These are phyloP conservation scores for Rhea pennata DNA, from an alignment of 2,113 vertebrate genomes.

Conservation along the genomic window DNA sequence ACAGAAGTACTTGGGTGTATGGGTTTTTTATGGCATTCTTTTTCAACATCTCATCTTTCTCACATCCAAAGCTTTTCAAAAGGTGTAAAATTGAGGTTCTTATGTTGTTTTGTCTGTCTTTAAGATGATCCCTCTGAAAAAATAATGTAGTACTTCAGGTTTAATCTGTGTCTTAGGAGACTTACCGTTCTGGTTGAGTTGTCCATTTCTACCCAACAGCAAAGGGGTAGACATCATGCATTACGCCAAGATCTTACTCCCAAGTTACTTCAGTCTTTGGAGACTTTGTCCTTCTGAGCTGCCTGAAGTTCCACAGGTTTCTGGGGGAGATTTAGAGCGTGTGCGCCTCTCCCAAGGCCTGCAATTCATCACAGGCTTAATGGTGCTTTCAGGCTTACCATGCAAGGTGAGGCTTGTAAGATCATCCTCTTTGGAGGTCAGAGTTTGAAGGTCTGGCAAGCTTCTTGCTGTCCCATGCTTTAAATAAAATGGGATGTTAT, in stretches of 20 bases:
- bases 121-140: neutral
- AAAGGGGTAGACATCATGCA: neutral
- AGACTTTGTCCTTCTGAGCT: neutral
- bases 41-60: neutral
- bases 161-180: neutral
- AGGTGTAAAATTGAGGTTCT: neutral
- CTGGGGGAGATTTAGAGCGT: conserved; percentile 7
- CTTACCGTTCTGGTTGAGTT: neutral
- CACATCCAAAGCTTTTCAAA: neutral
- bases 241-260: neutral
- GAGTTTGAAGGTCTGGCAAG: conserved; percentile 27
- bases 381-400: conserved; percentile 31
- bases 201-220: neutral
- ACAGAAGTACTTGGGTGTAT: neutral
- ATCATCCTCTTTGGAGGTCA: conserved; percentile 21
- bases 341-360: neutral
- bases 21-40: neutral
- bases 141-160: neutral
- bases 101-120: neutral
- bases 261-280: neutral
- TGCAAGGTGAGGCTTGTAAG: conserved; percentile 31
- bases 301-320: neutral
- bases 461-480: neutral
- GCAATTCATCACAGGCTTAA: neutral
- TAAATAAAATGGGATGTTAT: neutral